These are phyloP conservation scores for Nasonia giraulti DNA, from an alignment of 1,140 invertebrate species.

Conservation along the genomic window DNA sequence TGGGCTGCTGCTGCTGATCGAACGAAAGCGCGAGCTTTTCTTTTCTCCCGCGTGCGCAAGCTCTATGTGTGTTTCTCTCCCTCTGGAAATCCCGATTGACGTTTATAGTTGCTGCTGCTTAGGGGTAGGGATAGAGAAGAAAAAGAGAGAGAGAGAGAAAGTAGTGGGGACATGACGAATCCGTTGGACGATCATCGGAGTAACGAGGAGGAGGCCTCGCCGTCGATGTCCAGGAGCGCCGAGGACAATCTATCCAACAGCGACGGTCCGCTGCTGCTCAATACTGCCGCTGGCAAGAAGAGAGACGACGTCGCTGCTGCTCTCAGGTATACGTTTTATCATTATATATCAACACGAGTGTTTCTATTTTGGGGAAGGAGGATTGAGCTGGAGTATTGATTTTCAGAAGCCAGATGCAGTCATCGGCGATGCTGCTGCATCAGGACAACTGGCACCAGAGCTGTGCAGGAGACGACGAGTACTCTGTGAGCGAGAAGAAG, in stretches of 20 bases:
- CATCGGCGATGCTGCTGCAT: slow-evolving; percentile 36
- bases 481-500: slow-evolving; percentile 54
- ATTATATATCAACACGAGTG: neutral
- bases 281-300: slow-evolving; percentile 50
- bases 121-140: neutral
- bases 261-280: slow-evolving; percentile 65
- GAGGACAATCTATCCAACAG: slow-evolving; percentile 71
- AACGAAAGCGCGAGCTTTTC: neutral
- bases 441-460: slow-evolving; percentile 41
- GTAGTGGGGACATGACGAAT: slow-evolving; percentile 54
- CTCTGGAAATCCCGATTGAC: slow-evolving; percentile 18
- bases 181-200: slow-evolving; percentile 56
- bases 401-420: slow-evolving; percentile 40
- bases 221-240: slow-evolving; percentile 66
- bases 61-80: neutral
- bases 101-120: neutral
- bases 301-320: slow-evolving; percentile 54
- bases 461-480: slow-evolving; percentile 15
- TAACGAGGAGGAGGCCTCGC: slow-evolving; percentile 60
- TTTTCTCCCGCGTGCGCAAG: neutral
- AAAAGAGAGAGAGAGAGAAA: neutral
- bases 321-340: slow-evolving; percentile 55
- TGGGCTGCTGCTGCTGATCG: neutral
- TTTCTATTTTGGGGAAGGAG: neutral
- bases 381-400: neutral